Percentiles rank a stretch among this genome's conserved stretches.
phyloP scores from a whole-genome alignment of 1,140 invertebrate genomes.

The Hesperophylax magnus region DNA sequence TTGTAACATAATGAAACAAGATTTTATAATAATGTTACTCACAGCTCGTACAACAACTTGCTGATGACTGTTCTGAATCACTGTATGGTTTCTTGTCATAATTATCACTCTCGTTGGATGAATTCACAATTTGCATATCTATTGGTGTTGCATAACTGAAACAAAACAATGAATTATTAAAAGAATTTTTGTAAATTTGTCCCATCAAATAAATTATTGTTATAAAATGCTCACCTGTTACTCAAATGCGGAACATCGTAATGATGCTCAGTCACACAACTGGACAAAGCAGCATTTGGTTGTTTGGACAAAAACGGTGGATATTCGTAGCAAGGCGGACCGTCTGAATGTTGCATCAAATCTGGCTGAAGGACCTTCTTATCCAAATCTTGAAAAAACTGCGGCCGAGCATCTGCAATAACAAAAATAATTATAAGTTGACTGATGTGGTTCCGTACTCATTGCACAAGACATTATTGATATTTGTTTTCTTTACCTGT shows the following conservation, averaged over 20 bases:
- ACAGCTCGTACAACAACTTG: slow-evolving; percentile 76
- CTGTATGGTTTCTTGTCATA: slow-evolving; percentile 79
- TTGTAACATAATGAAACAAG: background rate
- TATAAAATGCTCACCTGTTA: slow-evolving; percentile 62
- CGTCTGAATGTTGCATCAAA: slow-evolving; percentile 78
- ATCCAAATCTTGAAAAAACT: slow-evolving; percentile 88
- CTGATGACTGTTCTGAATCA: slow-evolving; percentile 78
- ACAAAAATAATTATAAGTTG: slow-evolving; percentile 59
- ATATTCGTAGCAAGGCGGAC: slow-evolving; percentile 53
- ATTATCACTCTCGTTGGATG: slow-evolving; percentile 74
- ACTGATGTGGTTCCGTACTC: background rate
- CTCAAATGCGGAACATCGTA: slow-evolving; percentile 87
- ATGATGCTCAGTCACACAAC: slow-evolving; percentile 78
- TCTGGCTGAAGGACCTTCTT: slow-evolving; percentile 91
- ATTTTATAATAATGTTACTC: slow-evolving; percentile 61
- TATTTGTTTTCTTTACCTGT: slow-evolving; percentile 74
- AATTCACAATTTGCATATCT: slow-evolving; percentile 72
- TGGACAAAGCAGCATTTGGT: slow-evolving; percentile 44
- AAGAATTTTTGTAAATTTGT: too few relatives aligned
- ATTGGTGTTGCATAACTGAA: slow-evolving; percentile 75
- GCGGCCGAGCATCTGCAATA: slow-evolving; percentile 85
- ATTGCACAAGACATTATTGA: background rate
- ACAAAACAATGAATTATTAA: slow-evolving; percentile 44
- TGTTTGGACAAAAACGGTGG: slow-evolving; percentile 59
- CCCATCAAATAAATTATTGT: too few relatives aligned